Conservation (phyloP, 2,888 invertebrate species). For the Physocephala rufipes region DNA sequence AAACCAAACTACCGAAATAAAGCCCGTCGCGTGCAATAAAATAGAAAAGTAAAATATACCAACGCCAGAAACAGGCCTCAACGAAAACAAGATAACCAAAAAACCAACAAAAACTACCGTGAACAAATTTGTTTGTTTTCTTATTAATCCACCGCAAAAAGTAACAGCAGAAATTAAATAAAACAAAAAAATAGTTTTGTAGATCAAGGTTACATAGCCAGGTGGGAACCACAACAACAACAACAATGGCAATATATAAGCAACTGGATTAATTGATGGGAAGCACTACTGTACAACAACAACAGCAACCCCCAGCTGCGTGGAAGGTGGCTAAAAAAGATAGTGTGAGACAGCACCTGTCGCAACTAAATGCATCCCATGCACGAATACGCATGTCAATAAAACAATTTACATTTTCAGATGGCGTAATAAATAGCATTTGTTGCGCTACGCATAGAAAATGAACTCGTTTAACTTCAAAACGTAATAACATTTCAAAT, state of each 20-base stretch:
- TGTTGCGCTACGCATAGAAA: conserved; percentile 1
- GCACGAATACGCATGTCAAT: conserved; percentile 24
- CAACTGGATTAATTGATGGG: too few species aligned
- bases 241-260: background rate
- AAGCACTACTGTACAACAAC: conserved; percentile 16
- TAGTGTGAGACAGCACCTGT: too few species aligned
- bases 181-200: conserved; percentile 21
- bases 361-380: background rate
- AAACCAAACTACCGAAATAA: background rate
- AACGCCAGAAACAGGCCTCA: background rate
- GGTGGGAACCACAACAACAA: conserved; percentile 8
- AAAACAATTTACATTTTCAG: background rate
- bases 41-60: too few species aligned
- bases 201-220: conserved; percentile 32
- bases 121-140: background rate
- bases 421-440: background rate
- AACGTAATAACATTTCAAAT: conserved; percentile 6
- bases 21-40: too few species aligned
- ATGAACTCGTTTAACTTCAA: conserved; percentile 31
- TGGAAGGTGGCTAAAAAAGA: too few species aligned
- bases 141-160: conserved; percentile 3
- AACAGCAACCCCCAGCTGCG: conserved; percentile 12
- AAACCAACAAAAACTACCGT: conserved; percentile 6
- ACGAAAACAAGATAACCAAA: background rate
- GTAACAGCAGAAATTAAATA: background rate